Evolutionary conservation across 1,140 invertebrate species (phyloP), one percentile per base, ranked within the genome.

Genomic region (Hypsibius dujardini): DNA sequence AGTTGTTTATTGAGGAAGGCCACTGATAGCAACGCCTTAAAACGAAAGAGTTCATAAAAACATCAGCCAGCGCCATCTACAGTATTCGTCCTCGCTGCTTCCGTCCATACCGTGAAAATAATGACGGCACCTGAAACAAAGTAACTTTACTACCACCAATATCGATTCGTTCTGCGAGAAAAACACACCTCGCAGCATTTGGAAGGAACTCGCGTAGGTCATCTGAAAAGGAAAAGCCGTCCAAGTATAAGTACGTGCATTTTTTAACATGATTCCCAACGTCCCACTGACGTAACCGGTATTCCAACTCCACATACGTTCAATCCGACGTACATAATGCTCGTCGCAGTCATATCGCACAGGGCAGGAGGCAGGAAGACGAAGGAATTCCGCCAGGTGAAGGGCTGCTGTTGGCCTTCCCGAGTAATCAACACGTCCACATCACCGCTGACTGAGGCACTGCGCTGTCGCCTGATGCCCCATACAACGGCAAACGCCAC

Each of bases 101-200:
- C 1, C 15, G 1, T 1, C n/a, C 50, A 47, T 42, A 77, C 77
- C 59, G 93, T 93, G 79, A 97, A 98, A 3, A 97, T 84, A 72
- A 97, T 94, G 0, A 95, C 87, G 73, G 92, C 86, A 71, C 89
- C 87, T 88, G 75, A 50, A 79, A 77, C 59, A 70, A 72, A 70
- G n/a, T n/a, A n/a, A n/a, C n/a, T n/a, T n/a, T n/a, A n/a, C n/a
- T n/a, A n/a, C n/a, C n/a, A n/a, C n/a, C n/a, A n/a, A n/a, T n/a
- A n/a, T n/a, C n/a, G 28, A n/a, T 72, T 15, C 59, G 12, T 14
- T 42, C 45, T 67, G 42, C 12, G 45, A 3, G 62, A 71, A n/a
- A n/a, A n/a, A n/a, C n/a, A n/a, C 76, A 86, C 90, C 91, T 83
- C 93, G 82, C 74, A 97, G 86, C 93, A 97, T 97, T 82, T 96